Percentiles rank a stretch among this genome's conserved stretches.
phyloP scores from a whole-genome alignment of 2,888 invertebrate genomes.

The Cryptocephalus moraei region DNA sequence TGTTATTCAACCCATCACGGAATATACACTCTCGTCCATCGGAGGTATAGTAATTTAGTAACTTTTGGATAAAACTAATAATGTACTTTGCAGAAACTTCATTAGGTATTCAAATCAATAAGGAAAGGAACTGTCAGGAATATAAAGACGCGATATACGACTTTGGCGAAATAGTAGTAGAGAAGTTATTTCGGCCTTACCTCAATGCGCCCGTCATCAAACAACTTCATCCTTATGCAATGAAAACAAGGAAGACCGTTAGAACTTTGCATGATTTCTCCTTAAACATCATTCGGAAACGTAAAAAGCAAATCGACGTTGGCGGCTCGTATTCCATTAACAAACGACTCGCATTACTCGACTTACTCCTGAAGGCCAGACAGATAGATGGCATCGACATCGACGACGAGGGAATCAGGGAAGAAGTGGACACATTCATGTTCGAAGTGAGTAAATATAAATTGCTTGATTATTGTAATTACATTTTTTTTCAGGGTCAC shows the following conservation, averaged over 20 bases:
- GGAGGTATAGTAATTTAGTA: slow-evolving; percentile 9
- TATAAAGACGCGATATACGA: slow-evolving; percentile 13
- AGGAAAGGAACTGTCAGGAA: slow-evolving; percentile 2
- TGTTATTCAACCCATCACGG: slow-evolving; percentile 13
- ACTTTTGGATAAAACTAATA: too few relatives aligned
- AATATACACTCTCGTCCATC: slow-evolving; percentile 15
- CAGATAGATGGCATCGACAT: slow-evolving; percentile 8
- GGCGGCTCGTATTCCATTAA: slow-evolving; percentile 7
- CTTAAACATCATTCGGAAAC: slow-evolving; percentile 8
- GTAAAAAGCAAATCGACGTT: slow-evolving; percentile 2
- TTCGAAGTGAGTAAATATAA: background rate
- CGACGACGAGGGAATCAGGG: background rate
- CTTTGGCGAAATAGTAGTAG: slow-evolving; percentile 5
- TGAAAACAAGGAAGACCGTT: background rate
- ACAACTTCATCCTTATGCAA: background rate
- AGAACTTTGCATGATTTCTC: slow-evolving; percentile 10
- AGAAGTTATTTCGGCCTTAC: slow-evolving; percentile 11
- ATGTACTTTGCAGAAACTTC: slow-evolving; percentile 6
- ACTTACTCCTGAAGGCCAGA: slow-evolving; percentile 44
- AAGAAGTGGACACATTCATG: background rate
- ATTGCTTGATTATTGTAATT: background rate
- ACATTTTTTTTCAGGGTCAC: slow-evolving; percentile 45
- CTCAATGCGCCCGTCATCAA: slow-evolving; percentile 1
- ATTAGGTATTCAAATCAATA: slow-evolving; percentile 5
- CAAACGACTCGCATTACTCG: slow-evolving; percentile 44